Evolutionary conservation across 1,140 invertebrate species (phyloP).

Genomic region (Cherax quadricarinatus): DNA sequence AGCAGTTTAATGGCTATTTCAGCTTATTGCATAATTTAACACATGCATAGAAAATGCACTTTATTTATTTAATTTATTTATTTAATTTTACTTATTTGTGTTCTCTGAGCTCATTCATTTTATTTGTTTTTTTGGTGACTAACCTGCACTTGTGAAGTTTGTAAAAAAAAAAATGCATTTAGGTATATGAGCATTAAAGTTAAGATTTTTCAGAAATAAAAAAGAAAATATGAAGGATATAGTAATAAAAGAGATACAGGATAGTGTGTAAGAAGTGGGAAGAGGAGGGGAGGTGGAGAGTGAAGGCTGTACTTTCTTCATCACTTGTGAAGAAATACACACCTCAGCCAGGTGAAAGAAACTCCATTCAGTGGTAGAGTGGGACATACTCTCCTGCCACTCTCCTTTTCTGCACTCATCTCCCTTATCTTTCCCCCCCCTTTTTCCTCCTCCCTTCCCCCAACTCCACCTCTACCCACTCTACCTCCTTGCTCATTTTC

Average conservation of each 20-base stretch:
- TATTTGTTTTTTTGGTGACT: not conserved
- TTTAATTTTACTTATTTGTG: not conserved
- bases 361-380: too few relatives aligned
- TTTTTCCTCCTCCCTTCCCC: too few relatives aligned
- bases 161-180: not conserved
- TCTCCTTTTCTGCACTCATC: too few relatives aligned
- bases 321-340: too few relatives aligned
- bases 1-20: not conserved
- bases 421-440: too few relatives aligned
- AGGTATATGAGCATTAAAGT: not conserved
- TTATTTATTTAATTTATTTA: not conserved
- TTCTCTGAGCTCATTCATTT: not conserved
- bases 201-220: not conserved
- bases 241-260: not conserved
- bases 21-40: not conserved
- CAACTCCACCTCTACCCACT: too few relatives aligned
- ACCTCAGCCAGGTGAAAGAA: too few relatives aligned
- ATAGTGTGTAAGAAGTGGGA: not conserved
- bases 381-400: too few relatives aligned
- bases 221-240: conserved; percentile 2
- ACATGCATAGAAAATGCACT: not conserved
- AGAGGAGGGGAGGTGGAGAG: too few relatives aligned
- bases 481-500: too few relatives aligned
- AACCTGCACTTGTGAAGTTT: conserved; percentile 36
- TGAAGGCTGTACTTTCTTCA: too few relatives aligned